A percentile compares a stretch with the other conserved stretches of the same genome.
phyloP scores from a whole-genome alignment of 1,140 invertebrate genomes.

The Nephila pilipes region DNA sequence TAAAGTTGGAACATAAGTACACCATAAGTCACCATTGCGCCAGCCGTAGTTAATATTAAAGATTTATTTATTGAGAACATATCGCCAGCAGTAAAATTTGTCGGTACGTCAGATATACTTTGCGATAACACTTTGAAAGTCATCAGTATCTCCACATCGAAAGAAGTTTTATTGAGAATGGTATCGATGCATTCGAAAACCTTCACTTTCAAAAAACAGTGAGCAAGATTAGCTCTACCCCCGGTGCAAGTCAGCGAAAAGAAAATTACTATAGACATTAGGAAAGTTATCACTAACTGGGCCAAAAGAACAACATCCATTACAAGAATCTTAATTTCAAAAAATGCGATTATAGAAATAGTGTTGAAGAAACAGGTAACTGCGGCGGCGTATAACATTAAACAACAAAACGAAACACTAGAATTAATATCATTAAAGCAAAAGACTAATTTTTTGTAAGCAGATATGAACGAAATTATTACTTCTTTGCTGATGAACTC shows the following conservation, averaged over 20 bases:
- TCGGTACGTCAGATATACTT: not conserved
- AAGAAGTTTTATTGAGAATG: not conserved
- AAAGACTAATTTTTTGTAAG: constrained; percentile 5
- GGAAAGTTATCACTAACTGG: not conserved
- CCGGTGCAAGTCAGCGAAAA: not conserved
- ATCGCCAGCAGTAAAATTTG: not conserved
- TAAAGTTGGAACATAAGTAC: constrained; percentile 1
- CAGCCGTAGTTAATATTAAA: constrained; percentile 7
- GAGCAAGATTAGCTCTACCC: not conserved
- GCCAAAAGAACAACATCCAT: not conserved
- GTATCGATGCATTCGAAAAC: not conserved
- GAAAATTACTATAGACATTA: constrained; percentile 2
- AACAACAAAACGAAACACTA: constrained; percentile 19
- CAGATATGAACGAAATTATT: not conserved
- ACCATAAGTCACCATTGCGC: constrained; percentile 17
- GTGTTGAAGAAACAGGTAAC: constrained; percentile 36
- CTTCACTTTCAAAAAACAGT: not conserved
- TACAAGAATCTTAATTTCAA: not conserved
- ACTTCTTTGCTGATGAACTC: not conserved
- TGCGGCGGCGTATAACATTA: not conserved
- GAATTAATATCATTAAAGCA: constrained; percentile 26
- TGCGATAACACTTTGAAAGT: not conserved
- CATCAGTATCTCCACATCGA: not conserved
- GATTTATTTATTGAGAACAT: constrained; percentile 14
- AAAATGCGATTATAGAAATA: not conserved